Evolutionary conservation across 2,113 vertebrate genomes (phyloP), one percentile per base, ranked within the genome.

Genomic region (Sakesphorus luctuosus): DNA sequence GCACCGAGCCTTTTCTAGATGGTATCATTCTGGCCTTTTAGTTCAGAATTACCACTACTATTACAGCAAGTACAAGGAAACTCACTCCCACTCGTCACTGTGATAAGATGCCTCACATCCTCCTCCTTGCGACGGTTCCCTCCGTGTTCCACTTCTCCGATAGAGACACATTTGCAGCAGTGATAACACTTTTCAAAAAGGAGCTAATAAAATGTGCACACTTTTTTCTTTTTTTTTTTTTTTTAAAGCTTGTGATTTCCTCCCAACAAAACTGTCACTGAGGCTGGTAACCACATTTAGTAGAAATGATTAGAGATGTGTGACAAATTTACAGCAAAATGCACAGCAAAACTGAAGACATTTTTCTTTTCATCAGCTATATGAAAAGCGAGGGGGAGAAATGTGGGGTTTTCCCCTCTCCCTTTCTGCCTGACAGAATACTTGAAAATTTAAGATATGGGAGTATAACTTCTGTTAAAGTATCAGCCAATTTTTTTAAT

Each of bases 221-320:
- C 31, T 2, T n/a, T 65, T 77, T 76, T 93, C 62, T 53, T 16
- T 52, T 9, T 11, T 52, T 25, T 49, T 82, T 46, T 73, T 84
- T 91, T 87, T n/a, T 56, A 63, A 94, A 62, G 38, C 49, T 90
- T 91, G 62, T 91, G 92, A 90, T 95, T 97, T 96, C 68, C 25
- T 74, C 77, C 81, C 18, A 83, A 84, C 63, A 84, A 88, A 97
- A 78, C 78, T 88, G 78, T 97, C 94, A 91, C 68, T 91, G 90
- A 55, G 89, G 69, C 90, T 89, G 33, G 74, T 76, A 93, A 92
- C 67, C 46, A 50, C 33, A 5, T 80, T 96, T 95, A 94, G 69
- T 43, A 94, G 94, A 90, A 96, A 95, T 66, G 72, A 95, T 95
- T 95, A 96, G 82, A 96, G 84, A 91, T 94, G 43, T 94, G 92